Percentiles rank a stretch among this genome's conserved stretches.
These are phyloP conservation scores for Thalassarche chlororhynchos DNA, from an alignment of 2,113 vertebrate genomes.

Conservation along the genomic window DNA sequence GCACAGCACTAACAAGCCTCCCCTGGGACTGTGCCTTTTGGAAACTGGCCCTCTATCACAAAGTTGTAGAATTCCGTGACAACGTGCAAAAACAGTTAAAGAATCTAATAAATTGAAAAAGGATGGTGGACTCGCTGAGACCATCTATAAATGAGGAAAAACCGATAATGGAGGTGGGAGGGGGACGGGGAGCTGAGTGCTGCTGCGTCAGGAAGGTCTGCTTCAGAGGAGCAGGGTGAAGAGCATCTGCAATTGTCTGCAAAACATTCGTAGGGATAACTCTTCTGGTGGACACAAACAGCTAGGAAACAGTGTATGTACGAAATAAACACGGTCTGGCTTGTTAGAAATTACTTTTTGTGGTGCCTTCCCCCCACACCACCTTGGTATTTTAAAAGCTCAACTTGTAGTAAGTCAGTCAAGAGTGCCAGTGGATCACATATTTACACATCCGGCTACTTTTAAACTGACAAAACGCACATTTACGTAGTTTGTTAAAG, in stretches of 20 bases:
- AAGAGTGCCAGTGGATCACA: background rate
- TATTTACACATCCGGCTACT: background rate
- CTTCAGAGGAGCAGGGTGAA: background rate
- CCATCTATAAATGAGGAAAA: background rate
- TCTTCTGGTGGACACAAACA: background rate
- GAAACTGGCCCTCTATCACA: background rate
- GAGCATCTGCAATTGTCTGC: background rate
- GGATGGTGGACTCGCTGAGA: background rate
- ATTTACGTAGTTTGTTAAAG: background rate
- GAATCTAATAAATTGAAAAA: background rate
- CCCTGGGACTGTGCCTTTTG: background rate
- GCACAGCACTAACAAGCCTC: background rate
- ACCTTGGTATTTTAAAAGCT: background rate
- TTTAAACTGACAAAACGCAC: background rate
- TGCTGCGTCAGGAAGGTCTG: fast-evolving
- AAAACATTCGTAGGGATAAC: background rate
- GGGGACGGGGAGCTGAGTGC: background rate
- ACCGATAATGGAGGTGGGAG: background rate
- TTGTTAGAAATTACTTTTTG: background rate
- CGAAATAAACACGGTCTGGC: fast-evolving
- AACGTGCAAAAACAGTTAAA: background rate
- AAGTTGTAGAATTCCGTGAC: background rate
- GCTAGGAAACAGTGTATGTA: background rate
- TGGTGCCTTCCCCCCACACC: background rate
- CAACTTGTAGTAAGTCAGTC: background rate